phyloP scores from a whole-genome alignment of 2,888 invertebrate species.

The Lathronympha strigana region DNA sequence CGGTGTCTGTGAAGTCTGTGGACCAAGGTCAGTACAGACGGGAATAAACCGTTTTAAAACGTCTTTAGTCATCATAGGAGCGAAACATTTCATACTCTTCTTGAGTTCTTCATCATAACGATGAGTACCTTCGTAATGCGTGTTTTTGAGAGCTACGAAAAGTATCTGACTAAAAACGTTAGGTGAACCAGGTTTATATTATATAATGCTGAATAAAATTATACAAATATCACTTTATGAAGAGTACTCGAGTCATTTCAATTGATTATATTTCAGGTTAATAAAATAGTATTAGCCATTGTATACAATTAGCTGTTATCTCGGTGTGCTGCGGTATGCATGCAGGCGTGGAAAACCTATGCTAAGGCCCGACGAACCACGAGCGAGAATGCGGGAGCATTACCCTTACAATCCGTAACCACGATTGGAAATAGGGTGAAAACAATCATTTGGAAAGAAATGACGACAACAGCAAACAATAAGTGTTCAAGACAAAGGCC shows the following conservation, averaged over 20 bases:
- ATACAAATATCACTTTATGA: not conserved
- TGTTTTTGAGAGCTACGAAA: not conserved
- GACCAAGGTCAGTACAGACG: too few relatives aligned
- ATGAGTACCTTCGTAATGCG: not conserved
- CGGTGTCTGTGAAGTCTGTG: too few relatives aligned
- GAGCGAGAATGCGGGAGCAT: constrained; percentile 42
- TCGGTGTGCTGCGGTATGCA: constrained; percentile 50
- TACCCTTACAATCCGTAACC: constrained; percentile 33
- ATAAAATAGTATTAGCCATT: constrained; percentile 19
- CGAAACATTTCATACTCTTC: not conserved
- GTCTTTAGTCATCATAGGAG: not conserved
- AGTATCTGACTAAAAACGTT: not conserved
- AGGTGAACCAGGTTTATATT: not conserved
- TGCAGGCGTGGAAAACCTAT: constrained; percentile 54
- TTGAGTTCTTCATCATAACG: not conserved
- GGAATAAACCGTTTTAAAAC: too few relatives aligned
- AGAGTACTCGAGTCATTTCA: not conserved
- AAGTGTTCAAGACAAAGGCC: constrained; percentile 7
- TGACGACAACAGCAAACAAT: not conserved
- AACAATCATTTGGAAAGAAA: not conserved
- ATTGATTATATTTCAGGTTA: constrained; percentile 18
- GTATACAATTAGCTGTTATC: constrained; percentile 46
- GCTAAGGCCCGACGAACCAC: constrained; percentile 44
- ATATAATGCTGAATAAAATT: not conserved
- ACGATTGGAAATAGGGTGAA: constrained; percentile 6